Base-by-base conservation (phyloP, 2,888 invertebrate genomes). In the Selenia dentaria region DNA sequence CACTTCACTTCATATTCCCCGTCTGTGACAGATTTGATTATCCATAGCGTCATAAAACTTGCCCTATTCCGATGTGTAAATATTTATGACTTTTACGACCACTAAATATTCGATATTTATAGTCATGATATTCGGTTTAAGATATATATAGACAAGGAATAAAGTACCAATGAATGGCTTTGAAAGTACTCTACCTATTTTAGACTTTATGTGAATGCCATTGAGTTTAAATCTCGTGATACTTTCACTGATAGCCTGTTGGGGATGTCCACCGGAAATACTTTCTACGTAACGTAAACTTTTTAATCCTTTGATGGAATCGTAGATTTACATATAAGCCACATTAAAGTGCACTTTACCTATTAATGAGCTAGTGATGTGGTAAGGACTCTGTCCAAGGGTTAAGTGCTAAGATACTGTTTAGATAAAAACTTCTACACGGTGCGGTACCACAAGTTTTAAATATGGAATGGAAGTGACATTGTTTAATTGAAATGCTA, bases 41-140 rank as follows among this genome's bases (percentile, higher is more conserved):
- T 2, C 22, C 43, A 18, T 9, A 31, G 32, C 32, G 14, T 34
- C 29, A 25, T 45, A 34, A 45, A 46, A 13, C 29, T 34, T 45
- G 35, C 38, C 38, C 34, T 39, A 28, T 25, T 24, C 39, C 22
- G 63, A 62, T 62, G 62, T 64, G 67, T 73, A 75, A 80, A 81
- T 79, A 78, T 79, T 83, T 78, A 80, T 67, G 47, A 48, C 50
- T 50, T 54, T 57, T 50, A 57, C 47, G 70, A 72, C 65, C 68
- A 57, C 64, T 73, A 74, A 78, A 79, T 70, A 72, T 67, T 66
- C 68, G 61, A 62, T 64, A 64, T 73, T 68, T 68, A 69, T 65
- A 66, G 47, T 52, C 52, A 51, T 41, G 42, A 47, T 52, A 54
- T 52, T 48, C 47, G 47, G 48, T 51, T 52, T 31, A 35, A 46